phyloP scores from a whole-genome alignment of 1,140 invertebrate species.

The Trissolcus basalis region DNA sequence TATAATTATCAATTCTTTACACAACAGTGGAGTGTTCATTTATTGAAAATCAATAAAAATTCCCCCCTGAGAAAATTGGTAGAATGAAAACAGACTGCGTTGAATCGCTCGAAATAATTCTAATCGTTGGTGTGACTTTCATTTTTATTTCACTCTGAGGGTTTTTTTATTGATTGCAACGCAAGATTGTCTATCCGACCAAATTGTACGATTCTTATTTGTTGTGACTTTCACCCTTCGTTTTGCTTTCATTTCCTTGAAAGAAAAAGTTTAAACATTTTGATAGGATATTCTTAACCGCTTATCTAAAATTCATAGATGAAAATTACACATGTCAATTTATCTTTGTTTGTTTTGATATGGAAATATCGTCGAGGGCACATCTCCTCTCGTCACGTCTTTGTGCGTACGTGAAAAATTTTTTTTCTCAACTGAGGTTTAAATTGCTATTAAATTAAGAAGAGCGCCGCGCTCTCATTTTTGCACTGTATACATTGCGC shows the following conservation, averaged over 20 bases:
- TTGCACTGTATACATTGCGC: constrained; percentile 20
- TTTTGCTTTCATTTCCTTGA: constrained; percentile 13
- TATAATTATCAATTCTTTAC: too few species aligned
- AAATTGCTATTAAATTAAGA: constrained; percentile 37
- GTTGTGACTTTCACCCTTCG: constrained; percentile 8
- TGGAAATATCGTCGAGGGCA: neutral
- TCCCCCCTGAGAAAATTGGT: too few species aligned
- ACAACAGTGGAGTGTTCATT: too few species aligned
- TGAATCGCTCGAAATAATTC: neutral
- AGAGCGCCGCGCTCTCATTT: constrained; percentile 36
- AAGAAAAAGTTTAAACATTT: neutral
- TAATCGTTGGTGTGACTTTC: too few species aligned
- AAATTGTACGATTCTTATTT: neutral
- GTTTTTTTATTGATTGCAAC: too few species aligned
- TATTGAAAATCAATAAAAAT: too few species aligned
- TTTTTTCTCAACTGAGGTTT: constrained; percentile 13
- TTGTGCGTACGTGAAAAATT: neutral
- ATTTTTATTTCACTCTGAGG: too few species aligned
- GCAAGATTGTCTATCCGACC: neutral
- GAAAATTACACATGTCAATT: too few species aligned
- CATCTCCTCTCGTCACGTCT: neutral
- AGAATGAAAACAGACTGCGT: neutral
- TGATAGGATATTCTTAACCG: too few species aligned
- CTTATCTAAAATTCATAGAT: too few species aligned
- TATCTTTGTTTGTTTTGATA: too few species aligned